Evolutionary conservation across 2,113 vertebrate species (phyloP), one percentile per base, ranked within the genome.

Genomic region (Equus przewalskii): DNA sequence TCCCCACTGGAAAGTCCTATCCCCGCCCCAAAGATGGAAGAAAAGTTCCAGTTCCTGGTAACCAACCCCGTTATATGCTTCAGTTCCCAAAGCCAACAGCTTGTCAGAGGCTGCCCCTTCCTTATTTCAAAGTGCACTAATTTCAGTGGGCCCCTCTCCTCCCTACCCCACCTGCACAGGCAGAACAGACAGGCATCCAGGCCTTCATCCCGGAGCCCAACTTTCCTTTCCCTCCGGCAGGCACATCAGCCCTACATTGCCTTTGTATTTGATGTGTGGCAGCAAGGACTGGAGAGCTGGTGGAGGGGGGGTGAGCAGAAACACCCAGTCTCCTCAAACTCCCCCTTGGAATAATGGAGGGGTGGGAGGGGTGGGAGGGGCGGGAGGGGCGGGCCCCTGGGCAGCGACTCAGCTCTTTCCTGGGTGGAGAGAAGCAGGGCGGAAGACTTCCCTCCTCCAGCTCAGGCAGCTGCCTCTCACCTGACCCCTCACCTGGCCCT

Each of bases 401-500:
- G 7, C 36, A 58, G 78, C 80, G 64, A 46, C 78, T 91, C 70
- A 11, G 80, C 56, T n/a, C 26, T 89, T 89, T 70, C 89, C 67
- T 80, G 81, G 69, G 83, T 70, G 24, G 67, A 85, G 54, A 41
- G 28, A 81, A 44, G 41, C 8, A 0, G 91, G 10, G 28, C 4
- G 28, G 62, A 83, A 60, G 67, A 18, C 62, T 24, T 13, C 4
- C n/a, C 19, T 26, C 33, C 21, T 51, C 49, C 46, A 36, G 28
- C n/a, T 14, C 36, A 2, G 26, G 26, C 81, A 12, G 28, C 91
- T 81, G 60, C 73, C 72, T 94, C 44, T 60, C 69, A 65, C 76
- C 91, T 97, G 89, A 93, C 78, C 69, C 41, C 54, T 94, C 91
- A 76, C 64, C 80, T 95, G 88, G 72, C 36, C 86, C 91, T 69